Evolutionary conservation across 1,140 invertebrate species (phyloP), one percentile per base, ranked within the genome.

Genomic region (Drosophila parabipectinata): DNA sequence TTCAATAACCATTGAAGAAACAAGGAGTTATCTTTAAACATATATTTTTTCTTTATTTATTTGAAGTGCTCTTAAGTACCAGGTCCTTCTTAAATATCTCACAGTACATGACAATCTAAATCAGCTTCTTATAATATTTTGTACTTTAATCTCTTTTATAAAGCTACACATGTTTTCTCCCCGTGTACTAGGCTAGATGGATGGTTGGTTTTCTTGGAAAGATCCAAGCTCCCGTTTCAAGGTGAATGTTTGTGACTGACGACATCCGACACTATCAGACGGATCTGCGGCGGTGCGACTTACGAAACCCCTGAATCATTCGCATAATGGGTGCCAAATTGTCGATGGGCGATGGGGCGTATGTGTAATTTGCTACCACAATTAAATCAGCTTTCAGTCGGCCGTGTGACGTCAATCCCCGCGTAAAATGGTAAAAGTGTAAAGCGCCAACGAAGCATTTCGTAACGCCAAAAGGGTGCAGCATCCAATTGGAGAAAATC

Each of bases 271-370:
- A 60, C 67, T 55, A 61, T 56, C 77, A 79, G 56, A 72, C 79
- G 79, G 82, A 87, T 87, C 74, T 88, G 54, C 41, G 30, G 72
- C 47, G 60, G 60, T 76, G 62, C 30, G 58, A 14, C 81, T 85
- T 81, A 81, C 48, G 78, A 85, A 87, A 85, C 37, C 50, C 51
- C 75, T 79, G 83, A 82, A 76, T 87, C 82, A 88, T 79, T 58
- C 66, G 77, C 71, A 83, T 83, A 74, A 79, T 83, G 77, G 52
- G 45, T 57, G 47, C 62, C 62, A 62, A 66, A 58, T 63, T 55
- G 57, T 58, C 57, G 66, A 69, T 52, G 58, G 59, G 39, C 24
- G 10, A 69, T 53, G 67, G 77, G 77, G 83, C 84, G 83, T 89
- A 88, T 88, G 79, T 69, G 83, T 75, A 77, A 87, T 87, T 76